phyloP scores from a whole-genome alignment of 2,888 invertebrate genomes.

The Meliscaeva auricollis region DNA sequence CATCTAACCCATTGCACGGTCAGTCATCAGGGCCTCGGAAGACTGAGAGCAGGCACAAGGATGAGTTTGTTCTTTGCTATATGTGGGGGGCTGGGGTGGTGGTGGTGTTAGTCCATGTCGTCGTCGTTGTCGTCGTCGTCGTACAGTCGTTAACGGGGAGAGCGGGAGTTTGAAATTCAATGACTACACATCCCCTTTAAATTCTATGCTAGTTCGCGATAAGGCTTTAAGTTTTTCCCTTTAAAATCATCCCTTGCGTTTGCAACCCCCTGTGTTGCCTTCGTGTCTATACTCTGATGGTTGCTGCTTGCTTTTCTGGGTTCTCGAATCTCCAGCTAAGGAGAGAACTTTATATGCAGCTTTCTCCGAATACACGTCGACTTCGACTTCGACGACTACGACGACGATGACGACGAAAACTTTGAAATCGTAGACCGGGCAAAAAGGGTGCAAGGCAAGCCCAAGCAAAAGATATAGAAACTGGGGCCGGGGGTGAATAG shows the following conservation, averaged over 20 bases:
- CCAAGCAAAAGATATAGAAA: conserved; percentile 41
- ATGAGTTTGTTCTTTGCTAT: conserved; percentile 51
- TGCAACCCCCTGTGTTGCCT: conserved; percentile 49
- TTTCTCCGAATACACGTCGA: conserved; percentile 66
- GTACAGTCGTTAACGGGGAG: conserved; percentile 22
- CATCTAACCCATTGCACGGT: conserved; percentile 76
- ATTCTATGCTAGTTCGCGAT: conserved; percentile 71
- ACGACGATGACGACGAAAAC: conserved; percentile 69
- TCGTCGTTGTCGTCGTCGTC: conserved; percentile 36
- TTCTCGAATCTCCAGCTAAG: conserved; percentile 49
- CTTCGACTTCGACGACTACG: conserved; percentile 42
- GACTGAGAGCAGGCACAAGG: conserved; percentile 37
- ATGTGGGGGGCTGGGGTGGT: conserved; percentile 8
- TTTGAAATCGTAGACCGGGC: conserved; percentile 75
- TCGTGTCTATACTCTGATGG: conserved; percentile 24
- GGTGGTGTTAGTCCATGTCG: conserved; percentile 58
- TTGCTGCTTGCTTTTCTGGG: conserved; percentile 40
- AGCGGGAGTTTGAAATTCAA: conserved; percentile 52
- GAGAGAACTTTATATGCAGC: conserved; percentile 76
- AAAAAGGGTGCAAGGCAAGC: conserved; percentile 70
- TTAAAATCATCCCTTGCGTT: conserved; percentile 58
- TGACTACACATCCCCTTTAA: conserved; percentile 71
- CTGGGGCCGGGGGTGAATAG: conserved; percentile 53
- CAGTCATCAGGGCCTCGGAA: conserved; percentile 66
- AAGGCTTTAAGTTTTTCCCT: conserved; percentile 75